Percentiles rank a stretch among this genome's conserved stretches.
These are phyloP conservation scores for Lophius americanus DNA, from an alignment of 2,797 vertebrate genomes.

Conservation along the genomic window DNA sequence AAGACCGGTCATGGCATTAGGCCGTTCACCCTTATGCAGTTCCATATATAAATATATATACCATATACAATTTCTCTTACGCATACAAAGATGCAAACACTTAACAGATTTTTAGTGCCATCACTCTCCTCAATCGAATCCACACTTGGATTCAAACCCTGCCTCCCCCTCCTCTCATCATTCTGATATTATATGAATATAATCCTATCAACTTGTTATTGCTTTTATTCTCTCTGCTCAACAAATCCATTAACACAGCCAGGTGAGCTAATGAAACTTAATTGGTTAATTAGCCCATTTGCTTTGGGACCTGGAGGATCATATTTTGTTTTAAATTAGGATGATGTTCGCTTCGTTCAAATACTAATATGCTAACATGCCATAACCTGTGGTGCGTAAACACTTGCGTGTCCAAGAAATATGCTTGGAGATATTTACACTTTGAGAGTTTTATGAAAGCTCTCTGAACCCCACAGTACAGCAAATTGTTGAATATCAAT, in stretches of 20 bases:
- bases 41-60: too few relatives aligned
- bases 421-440: too few relatives aligned
- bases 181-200: constrained; percentile 28
- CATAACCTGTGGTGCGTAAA: too few relatives aligned
- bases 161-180: background rate
- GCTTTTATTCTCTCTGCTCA: constrained; percentile 45
- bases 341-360: constrained; percentile 8
- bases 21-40: too few relatives aligned
- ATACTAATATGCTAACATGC: constrained; percentile 2
- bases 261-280: constrained; percentile 42
- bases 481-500: too few relatives aligned
- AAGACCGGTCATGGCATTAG: too few relatives aligned
- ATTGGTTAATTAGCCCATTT: constrained; percentile 38
- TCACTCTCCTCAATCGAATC: constrained; percentile 6
- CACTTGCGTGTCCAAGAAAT: background rate
- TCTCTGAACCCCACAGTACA: too few relatives aligned
- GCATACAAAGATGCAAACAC: constrained; percentile 19
- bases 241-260: constrained; percentile 32
- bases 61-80: background rate
- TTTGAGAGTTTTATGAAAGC: too few relatives aligned
- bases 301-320: constrained; percentile 22
- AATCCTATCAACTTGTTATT: constrained; percentile 55
- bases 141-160: constrained; percentile 8
- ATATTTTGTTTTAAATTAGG: constrained; percentile 31
- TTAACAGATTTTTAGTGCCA: constrained; percentile 27